Conservation (phyloP, 2,113 vertebrate genomes). For the Mugil cephalus region DNA sequence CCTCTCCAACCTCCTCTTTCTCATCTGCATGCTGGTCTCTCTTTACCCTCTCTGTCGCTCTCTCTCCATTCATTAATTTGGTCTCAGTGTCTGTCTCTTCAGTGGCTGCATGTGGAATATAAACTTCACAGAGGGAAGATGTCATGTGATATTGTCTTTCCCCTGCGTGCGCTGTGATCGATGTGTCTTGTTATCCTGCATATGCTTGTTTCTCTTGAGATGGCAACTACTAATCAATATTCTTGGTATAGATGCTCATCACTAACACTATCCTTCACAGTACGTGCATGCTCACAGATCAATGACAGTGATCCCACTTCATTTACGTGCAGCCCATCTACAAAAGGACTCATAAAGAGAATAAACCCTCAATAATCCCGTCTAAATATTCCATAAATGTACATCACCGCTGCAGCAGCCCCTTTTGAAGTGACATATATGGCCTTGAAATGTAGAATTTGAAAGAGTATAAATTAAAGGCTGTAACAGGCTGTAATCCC, state of each 20-base stretch:
- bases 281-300: constrained; percentile 20
- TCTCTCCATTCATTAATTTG: constrained; percentile 52
- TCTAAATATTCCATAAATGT: neutral
- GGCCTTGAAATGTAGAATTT: neutral
- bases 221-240: constrained; percentile 47
- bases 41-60: constrained; percentile 24
- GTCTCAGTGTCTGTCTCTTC: constrained; percentile 21
- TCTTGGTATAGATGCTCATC: constrained; percentile 27
- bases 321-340: constrained; percentile 40
- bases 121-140: constrained; percentile 34
- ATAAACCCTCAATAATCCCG: constrained; percentile 21
- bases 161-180: constrained; percentile 41
- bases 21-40: constrained; percentile 60
- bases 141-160: constrained; percentile 23
- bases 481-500: neutral
- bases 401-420: neutral
- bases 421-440: neutral
- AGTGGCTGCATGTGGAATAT: constrained; percentile 44
- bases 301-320: constrained; percentile 46
- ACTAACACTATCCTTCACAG: constrained; percentile 24
- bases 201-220: constrained; percentile 32
- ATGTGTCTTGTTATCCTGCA: constrained; percentile 39
- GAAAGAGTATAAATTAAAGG: neutral
- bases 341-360: constrained; percentile 15
- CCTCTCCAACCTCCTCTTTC: constrained; percentile 10